These are phyloP conservation scores for Temnothorax unifasciatus DNA, from an alignment of 2,888 invertebrate genomes.

Conservation along the genomic window DNA sequence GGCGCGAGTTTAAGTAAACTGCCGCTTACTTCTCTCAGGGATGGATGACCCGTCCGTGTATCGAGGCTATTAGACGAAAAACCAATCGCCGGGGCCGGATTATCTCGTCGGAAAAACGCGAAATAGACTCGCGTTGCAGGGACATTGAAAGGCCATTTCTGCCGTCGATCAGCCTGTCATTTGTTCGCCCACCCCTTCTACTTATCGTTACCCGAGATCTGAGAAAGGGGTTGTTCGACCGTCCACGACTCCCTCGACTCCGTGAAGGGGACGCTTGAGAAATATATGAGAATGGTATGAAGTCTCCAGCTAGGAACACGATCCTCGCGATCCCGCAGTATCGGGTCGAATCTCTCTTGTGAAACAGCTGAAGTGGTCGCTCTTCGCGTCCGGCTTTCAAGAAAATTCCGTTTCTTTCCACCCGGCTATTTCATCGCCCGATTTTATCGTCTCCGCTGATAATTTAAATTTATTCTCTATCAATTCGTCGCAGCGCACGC, in stretches of 20 bases:
- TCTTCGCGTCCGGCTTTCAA: background rate
- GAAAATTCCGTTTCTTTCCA: background rate
- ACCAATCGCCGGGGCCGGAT: slow-evolving; percentile 39
- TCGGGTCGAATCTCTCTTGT: slow-evolving; percentile 11
- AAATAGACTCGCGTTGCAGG: slow-evolving; percentile 58
- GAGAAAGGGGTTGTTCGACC: slow-evolving; percentile 56
- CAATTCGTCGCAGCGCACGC: background rate
- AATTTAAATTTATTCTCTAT: background rate
- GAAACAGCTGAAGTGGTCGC: slow-evolving; percentile 2
- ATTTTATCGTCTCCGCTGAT: slow-evolving; percentile 2
- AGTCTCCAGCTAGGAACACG: background rate
- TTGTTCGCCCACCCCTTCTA: slow-evolving; percentile 65
- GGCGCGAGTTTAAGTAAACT: slow-evolving; percentile 40
- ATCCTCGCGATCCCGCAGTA: slow-evolving; percentile 8
- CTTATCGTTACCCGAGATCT: slow-evolving; percentile 52
- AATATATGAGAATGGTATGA: slow-evolving; percentile 37
- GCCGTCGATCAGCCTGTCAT: slow-evolving; percentile 73
- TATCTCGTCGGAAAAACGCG: slow-evolving; percentile 56
- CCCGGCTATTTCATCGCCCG: background rate
- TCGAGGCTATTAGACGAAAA: slow-evolving; percentile 39
- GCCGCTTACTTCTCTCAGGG: slow-evolving; percentile 18
- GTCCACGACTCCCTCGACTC: slow-evolving; percentile 18
- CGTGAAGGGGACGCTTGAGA: slow-evolving; percentile 55
- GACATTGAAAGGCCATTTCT: slow-evolving; percentile 77
- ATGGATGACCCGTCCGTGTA: slow-evolving; percentile 43